These are phyloP conservation scores for Steromphala cineraria DNA, from an alignment of 2,888 invertebrate genomes.

Conservation along the genomic window DNA sequence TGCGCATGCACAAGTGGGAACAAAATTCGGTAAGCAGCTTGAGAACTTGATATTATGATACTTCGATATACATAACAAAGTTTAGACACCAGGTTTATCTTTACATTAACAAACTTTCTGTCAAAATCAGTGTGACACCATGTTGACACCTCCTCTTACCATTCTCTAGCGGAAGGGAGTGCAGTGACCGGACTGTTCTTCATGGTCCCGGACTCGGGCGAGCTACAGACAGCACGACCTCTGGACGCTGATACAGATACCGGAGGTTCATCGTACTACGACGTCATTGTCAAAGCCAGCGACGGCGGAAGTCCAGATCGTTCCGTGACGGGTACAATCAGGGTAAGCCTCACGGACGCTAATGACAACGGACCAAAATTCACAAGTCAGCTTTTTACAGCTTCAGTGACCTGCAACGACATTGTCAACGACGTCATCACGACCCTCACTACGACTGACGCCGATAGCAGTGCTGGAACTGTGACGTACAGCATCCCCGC, in stretches of 20 bases:
- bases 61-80: no score
- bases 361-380: constrained; percentile 7
- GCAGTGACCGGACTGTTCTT: neutral
- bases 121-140: no score
- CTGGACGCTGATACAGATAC: constrained; percentile 9
- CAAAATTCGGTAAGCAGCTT: no score
- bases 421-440: neutral
- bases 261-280: neutral
- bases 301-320: neutral
- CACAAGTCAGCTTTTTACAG: neutral
- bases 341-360: neutral
- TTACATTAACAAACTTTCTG: no score
- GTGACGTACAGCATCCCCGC: neutral
- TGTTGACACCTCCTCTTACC: no score
- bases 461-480: neutral
- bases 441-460: neutral
- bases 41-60: no score
- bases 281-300: neutral
- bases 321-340: neutral
- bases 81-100: no score
- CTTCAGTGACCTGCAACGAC: neutral
- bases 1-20: no score
- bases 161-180: neutral
- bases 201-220: neutral
- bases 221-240: neutral